phyloP scores from a whole-genome alignment of 2,888 invertebrate species.

The Hirudinaria manillensis region DNA sequence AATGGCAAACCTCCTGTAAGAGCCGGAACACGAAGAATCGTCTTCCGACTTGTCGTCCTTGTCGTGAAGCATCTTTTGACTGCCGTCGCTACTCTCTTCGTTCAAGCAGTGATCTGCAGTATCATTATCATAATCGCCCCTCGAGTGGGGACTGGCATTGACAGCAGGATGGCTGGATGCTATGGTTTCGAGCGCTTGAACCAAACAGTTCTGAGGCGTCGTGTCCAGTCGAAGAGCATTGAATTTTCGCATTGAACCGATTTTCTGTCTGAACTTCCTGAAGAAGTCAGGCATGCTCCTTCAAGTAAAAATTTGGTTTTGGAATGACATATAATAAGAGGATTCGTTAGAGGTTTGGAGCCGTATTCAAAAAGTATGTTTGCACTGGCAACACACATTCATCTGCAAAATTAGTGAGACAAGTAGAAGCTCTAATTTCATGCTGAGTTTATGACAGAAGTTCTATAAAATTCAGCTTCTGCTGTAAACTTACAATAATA shows the following conservation, averaged over 20 bases:
- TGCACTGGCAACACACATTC: too few species aligned
- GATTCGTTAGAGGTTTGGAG: too few species aligned
- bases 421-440: neutral
- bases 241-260: neutral
- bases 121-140: constrained; percentile 8
- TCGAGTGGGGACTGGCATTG: neutral
- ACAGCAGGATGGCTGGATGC: constrained; percentile 19
- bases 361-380: too few species aligned
- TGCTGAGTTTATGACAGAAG: too few species aligned
- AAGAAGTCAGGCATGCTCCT: constrained; percentile 26
- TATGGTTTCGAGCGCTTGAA: constrained; percentile 20
- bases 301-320: neutral
- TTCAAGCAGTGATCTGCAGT: neutral
- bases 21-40: neutral
- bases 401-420: too few species aligned
- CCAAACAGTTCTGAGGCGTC: constrained; percentile 1
- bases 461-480: too few species aligned
- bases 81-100: neutral
- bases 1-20: neutral
- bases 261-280: constrained; percentile 19
- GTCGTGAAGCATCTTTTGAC: neutral
- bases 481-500: too few species aligned
- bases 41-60: neutral
- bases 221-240: neutral
- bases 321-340: neutral